Evolutionary conservation across 1,140 invertebrate genomes (phyloP).

Genomic region (Heliconius congener): DNA sequence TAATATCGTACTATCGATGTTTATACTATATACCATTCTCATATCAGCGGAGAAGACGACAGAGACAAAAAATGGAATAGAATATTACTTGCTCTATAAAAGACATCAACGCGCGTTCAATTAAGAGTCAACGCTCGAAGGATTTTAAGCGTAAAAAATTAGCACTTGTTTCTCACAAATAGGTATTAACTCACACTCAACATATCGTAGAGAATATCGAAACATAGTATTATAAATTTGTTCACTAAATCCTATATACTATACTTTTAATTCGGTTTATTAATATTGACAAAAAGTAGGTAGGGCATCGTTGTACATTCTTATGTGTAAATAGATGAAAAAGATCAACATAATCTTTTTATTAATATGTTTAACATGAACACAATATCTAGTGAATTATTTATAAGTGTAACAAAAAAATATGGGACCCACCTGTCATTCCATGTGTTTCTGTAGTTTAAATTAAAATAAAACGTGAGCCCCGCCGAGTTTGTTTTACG

Average conservation of each 20-base stretch:
- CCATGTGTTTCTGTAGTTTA: slow-evolving; percentile 26
- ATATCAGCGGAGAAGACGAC: not conserved
- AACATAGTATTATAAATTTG: not conserved
- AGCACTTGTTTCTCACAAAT: not conserved
- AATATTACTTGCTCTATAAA: slow-evolving; percentile 17
- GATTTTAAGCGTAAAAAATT: not conserved
- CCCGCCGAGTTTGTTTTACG: slow-evolving; percentile 36
- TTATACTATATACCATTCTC: not conserved
- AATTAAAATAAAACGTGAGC: slow-evolving; percentile 23
- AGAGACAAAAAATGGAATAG: not conserved
- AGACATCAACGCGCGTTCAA: slow-evolving; percentile 35
- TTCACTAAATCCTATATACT: no score
- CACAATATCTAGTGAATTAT: slow-evolving; percentile 19
- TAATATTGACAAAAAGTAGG: not conserved
- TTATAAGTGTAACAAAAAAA: slow-evolving; percentile 28
- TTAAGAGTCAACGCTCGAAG: not conserved
- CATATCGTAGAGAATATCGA: not conserved
- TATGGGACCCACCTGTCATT: slow-evolving; percentile 22
- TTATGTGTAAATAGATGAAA: not conserved
- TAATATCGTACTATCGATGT: no score
- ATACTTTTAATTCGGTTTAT: not conserved
- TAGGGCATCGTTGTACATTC: not conserved
- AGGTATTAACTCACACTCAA: not conserved
- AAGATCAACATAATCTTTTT: not conserved
- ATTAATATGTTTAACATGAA: not conserved